Conservation (phyloP, 2,113 vertebrate species). For the Oryzias melastigma region DNA sequence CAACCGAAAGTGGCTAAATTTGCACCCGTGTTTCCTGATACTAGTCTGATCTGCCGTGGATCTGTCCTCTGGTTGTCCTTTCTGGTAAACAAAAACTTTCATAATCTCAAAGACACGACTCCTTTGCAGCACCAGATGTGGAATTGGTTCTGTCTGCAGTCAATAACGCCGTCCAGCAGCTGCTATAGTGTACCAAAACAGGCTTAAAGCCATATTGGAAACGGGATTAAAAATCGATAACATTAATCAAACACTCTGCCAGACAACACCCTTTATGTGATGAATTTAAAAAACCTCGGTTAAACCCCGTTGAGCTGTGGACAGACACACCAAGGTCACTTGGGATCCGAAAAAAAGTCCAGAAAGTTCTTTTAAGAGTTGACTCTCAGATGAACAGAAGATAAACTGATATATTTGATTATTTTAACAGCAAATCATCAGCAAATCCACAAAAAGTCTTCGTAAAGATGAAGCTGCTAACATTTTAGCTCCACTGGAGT, state of each 20-base stretch:
- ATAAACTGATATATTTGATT: no score
- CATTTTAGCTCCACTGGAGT: no score
- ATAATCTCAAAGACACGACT: neutral
- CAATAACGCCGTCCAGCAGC: neutral
- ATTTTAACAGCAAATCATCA: no score
- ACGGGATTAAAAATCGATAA: neutral
- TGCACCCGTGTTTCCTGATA: constrained; percentile 23
- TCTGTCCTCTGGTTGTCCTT: neutral
- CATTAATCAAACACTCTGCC: neutral
- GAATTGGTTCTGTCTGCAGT: neutral
- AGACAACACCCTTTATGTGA: neutral
- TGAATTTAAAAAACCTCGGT: neutral
- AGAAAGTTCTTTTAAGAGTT: no score
- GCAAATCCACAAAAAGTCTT: no score
- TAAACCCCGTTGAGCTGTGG: no score
- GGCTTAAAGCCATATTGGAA: neutral
- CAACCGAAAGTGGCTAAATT: constrained; percentile 26
- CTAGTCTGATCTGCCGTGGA: neutral
- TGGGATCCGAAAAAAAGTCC: no score
- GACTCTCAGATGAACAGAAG: no score
- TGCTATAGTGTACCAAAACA: neutral
- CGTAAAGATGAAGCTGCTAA: no score
- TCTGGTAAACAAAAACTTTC: neutral
- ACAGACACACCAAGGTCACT: no score
- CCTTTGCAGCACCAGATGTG: neutral